Evolutionary conservation across 1,140 invertebrate genomes (phyloP).

Genomic region (Limonius californicus): DNA sequence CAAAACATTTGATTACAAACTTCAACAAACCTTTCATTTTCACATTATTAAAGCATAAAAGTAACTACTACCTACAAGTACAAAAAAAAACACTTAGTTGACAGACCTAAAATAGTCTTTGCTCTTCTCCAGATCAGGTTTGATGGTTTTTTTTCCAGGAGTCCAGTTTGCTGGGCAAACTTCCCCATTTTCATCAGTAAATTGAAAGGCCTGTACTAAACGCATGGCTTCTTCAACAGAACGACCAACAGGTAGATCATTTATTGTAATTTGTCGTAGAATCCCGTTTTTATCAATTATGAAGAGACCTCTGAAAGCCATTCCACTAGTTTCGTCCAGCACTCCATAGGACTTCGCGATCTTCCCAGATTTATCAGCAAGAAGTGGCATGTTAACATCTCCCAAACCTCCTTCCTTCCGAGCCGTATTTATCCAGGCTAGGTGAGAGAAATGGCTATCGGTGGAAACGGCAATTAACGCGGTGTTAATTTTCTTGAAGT

Average conservation of each 20-base stretch:
- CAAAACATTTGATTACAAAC: too few species aligned
- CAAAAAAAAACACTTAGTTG: too few species aligned
- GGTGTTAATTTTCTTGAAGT: constrained; percentile 82
- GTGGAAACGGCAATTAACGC: constrained; percentile 84
- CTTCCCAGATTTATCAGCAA: constrained; percentile 88
- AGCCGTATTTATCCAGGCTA: constrained; percentile 93
- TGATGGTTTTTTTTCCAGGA: constrained; percentile 93
- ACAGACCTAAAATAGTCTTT: constrained; percentile 78
- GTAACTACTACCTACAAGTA: too few species aligned
- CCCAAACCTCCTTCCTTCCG: constrained; percentile 94
- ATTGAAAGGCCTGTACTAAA: constrained; percentile 95
- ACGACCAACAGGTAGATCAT: constrained; percentile 96
- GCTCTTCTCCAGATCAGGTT: constrained; percentile 78
- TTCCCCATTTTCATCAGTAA: constrained; percentile 90
- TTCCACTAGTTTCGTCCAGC: constrained; percentile 87
- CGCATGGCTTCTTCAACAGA: constrained; percentile 88
- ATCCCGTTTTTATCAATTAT: constrained; percentile 89
- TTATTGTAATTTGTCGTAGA: constrained; percentile 94
- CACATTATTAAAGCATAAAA: too few species aligned
- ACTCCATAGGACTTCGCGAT: constrained; percentile 91
- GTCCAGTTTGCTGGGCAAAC: constrained; percentile 98
- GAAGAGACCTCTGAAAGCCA: constrained; percentile 94
- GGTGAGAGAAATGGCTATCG: constrained; percentile 87
- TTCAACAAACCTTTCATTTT: too few species aligned
- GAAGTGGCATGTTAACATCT: constrained; percentile 91